These are phyloP conservation scores for Centropus bengalensis DNA, from an alignment of 2,113 vertebrate species.

Conservation along the genomic window DNA sequence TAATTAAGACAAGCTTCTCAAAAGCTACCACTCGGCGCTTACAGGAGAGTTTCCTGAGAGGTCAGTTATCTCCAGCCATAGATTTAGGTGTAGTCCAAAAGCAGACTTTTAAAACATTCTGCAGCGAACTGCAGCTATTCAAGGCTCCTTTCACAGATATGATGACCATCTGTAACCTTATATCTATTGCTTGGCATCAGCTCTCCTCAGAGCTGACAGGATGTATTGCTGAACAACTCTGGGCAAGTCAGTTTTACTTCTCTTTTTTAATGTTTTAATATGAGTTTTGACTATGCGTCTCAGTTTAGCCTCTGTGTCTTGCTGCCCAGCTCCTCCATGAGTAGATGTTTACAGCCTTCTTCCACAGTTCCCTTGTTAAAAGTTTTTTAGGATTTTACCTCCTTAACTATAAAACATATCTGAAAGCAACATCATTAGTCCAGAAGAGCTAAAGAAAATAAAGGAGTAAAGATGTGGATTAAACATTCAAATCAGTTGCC, in stretches of 20 bases:
- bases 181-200: neutral
- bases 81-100: neutral
- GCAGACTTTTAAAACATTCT: neutral
- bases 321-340: neutral
- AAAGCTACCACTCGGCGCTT: neutral
- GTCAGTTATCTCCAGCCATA: neutral
- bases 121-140: neutral
- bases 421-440: neutral
- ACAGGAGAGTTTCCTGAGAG: neutral
- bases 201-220: constrained; percentile 16
- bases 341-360: neutral
- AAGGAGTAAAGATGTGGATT: neutral
- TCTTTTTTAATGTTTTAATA: neutral
- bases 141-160: neutral
- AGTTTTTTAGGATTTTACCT: neutral
- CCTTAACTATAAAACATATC: neutral
- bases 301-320: neutral
- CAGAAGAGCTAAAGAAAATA: neutral
- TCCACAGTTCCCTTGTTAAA: neutral
- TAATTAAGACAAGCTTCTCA: constrained; percentile 29
- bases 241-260: constrained; percentile 33
- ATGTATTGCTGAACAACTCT: constrained; percentile 9
- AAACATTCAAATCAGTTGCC: neutral
- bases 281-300: neutral
- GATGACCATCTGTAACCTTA: neutral